Percentiles rank a stretch among this genome's conserved stretches.
These are phyloP conservation scores for Alouatta palliata DNA, from an alignment of 2,113 vertebrate genomes.

Conservation along the genomic window DNA sequence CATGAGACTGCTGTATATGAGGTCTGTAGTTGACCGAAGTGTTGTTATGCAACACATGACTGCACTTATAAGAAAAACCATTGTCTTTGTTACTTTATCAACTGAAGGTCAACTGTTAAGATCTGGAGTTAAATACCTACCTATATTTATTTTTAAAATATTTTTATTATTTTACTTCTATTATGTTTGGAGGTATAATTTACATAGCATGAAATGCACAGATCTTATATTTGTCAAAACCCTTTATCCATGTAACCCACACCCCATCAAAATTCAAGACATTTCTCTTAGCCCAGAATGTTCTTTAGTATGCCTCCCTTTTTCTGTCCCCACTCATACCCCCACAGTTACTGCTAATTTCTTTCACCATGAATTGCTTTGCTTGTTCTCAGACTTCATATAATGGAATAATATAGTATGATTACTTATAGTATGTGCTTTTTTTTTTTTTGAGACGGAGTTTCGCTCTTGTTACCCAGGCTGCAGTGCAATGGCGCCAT, in stretches of 20 bases:
- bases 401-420: background rate
- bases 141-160: background rate
- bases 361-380: background rate
- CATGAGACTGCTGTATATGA: background rate
- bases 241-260: background rate
- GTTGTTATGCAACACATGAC: background rate
- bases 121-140: background rate
- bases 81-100: conserved; percentile 21
- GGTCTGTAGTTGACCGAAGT: background rate
- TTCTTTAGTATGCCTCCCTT: background rate
- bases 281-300: background rate
- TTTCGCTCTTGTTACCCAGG: too few relatives aligned
- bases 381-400: background rate
- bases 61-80: background rate
- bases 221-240: conserved; percentile 22
- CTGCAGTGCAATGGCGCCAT: too few relatives aligned
- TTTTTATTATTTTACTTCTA: background rate
- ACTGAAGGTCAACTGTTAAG: background rate
- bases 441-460: too few relatives aligned
- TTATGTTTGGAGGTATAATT: conserved; percentile 18
- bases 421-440: background rate
- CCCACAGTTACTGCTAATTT: background rate
- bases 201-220: background rate
- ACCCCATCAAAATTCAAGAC: background rate
- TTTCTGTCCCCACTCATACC: background rate